Evolutionary conservation across 2,888 invertebrate genomes (phyloP).

Genomic region (Drosophila fulvimacula): DNA sequence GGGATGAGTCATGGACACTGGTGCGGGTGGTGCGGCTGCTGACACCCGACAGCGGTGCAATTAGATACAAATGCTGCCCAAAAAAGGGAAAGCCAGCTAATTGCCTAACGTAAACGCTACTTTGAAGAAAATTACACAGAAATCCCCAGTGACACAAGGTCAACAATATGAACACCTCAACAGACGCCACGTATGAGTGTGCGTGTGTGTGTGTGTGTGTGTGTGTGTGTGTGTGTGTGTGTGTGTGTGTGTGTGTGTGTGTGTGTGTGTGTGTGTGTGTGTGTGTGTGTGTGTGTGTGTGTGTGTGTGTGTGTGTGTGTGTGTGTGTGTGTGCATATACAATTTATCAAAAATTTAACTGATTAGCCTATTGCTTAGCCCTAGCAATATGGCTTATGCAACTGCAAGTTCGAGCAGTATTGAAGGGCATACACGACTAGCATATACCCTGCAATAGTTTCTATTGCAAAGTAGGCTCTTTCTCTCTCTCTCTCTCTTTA

Average conservation of each 20-base stretch:
- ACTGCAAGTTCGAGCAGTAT: neutral
- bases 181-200: neutral
- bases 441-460: neutral
- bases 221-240: neutral
- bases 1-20: slow-evolving; percentile 36
- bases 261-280: too few species aligned
- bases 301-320: neutral
- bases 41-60: slow-evolving; percentile 24
- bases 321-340: neutral
- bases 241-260: neutral
- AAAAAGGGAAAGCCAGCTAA: slow-evolving; percentile 47
- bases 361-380: slow-evolving; percentile 4
- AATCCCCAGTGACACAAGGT: slow-evolving; percentile 25
- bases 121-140: neutral
- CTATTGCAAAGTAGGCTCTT: too few species aligned
- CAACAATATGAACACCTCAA: slow-evolving; percentile 18
- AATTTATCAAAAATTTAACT: slow-evolving; percentile 3
- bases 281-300: neutral
- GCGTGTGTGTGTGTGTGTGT: too few species aligned
- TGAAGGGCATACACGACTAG: neutral
- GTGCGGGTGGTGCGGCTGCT: slow-evolving; percentile 5
- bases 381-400: neutral
- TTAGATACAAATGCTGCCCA: slow-evolving; percentile 32
- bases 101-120: slow-evolving; percentile 14
- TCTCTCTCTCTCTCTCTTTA: too few species aligned